A percentile compares a stretch with the other conserved stretches of the same genome.
phyloP scores from a whole-genome alignment of 2,113 vertebrate genomes.

The Labeo rohita region DNA sequence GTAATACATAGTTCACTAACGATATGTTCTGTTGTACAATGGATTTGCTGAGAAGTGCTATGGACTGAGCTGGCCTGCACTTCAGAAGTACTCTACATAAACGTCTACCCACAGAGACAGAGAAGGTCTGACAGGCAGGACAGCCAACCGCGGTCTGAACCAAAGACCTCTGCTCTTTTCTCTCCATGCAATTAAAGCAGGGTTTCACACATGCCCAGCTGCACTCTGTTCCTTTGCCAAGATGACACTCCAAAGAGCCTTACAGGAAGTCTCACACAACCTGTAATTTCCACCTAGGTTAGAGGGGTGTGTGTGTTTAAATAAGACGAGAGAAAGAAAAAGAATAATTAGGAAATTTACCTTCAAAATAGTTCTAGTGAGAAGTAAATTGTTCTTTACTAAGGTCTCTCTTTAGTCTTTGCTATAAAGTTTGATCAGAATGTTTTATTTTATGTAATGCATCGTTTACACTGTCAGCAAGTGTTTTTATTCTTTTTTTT shows the following conservation, averaged over 20 bases:
- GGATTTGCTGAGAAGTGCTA: background rate
- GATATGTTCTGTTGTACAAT: background rate
- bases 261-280: constrained; percentile 74
- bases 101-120: background rate
- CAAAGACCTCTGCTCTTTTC: constrained; percentile 56
- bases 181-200: constrained; percentile 63
- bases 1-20: background rate
- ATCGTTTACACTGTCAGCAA: background rate
- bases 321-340: background rate
- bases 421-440: background rate
- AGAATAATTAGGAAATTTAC: constrained; percentile 5
- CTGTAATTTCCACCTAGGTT: constrained; percentile 76
- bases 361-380: background rate
- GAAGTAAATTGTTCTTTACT: background rate
- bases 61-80: background rate
- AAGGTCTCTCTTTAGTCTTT: background rate
- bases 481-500: too few species aligned
- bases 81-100: background rate
- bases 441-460: background rate
- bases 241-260: constrained; percentile 55
- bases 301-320: constrained; percentile 63
- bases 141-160: constrained; percentile 32
- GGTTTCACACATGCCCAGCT: constrained; percentile 53
- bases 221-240: constrained; percentile 65
- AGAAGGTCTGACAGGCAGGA: constrained; percentile 46